Base-by-base conservation (phyloP, 2,888 invertebrate genomes). In the Leptinotarsa rubiginosa region DNA sequence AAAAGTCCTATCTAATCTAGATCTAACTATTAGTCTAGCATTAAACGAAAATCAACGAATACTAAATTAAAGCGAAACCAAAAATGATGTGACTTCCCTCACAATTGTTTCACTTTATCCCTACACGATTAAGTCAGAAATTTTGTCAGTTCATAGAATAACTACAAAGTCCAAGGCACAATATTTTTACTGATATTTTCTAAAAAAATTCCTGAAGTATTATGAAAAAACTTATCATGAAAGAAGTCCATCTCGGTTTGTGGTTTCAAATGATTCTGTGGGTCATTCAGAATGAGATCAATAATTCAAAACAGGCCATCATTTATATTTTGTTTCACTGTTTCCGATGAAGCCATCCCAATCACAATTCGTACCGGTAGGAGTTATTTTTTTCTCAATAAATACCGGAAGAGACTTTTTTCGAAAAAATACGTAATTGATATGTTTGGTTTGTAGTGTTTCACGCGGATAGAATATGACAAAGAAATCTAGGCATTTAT, bases 141-240 rank as follows among this genome's bases (percentile, higher is more conserved):
- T 80, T 80, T 81, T 79, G 79, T 76, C 78, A 78, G 78, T 74
- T 78, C 70, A 79, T 78, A 77, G 74, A 69, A 77, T 78, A 76
- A 76, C 72, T 81, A 81, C 77, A 83, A 83, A 84, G 83, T 84
- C 83, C 83, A 87, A 87, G 86, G 86, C 86, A 87, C 86, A 84
- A 83, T 62, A 62, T 82, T 82, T 79, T 81, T 78, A 77, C 75
- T 77, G 79, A 79, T 78, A 81, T 80, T 79, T 78, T 77, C 66
- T 75, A 77, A 80, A 77, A 79, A 74, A 79, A 78, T 80, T 79
- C 78, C 73, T 71, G 75, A 77, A 77, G 54, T 73, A 69, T 65
- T 56, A 71, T 64, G 47, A 65, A 22, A 59, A 73, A 76, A 74
- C 62, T 52, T 31, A 54, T 66, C n/a, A 65, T 47, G 72, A 25